Base-by-base conservation (phyloP, 2,888 invertebrate genomes). In the Phalera bucephala region DNA sequence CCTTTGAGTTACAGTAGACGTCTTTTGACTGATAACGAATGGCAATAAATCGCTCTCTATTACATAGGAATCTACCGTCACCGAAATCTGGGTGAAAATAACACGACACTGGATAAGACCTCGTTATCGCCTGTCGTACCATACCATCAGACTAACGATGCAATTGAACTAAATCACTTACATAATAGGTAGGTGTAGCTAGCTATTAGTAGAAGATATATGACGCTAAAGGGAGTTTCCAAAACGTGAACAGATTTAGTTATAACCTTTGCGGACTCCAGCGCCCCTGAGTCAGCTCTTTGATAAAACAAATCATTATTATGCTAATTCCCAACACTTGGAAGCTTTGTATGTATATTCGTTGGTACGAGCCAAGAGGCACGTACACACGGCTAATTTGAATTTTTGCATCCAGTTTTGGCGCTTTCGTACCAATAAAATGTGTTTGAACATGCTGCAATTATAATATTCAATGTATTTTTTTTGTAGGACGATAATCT, bases 271-370 rank as follows among this genome's bases (percentile, higher is more conserved):
- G 11, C 33, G n/a, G 19, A 12, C 13, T 19, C 17, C 8, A 29
- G 38, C 36, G 33, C 30, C 35, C 45, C 52, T 75, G 77, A 77
- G 51, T 78, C 76, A 74, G 52, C 47, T 52, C 45, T 38, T 42
- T 55, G 59, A 67, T 66, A 66, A 64, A 65, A 65, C 66, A 71
- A 73, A 69, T 71, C 52, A 62, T 63, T 57, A 61, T 70, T 73
- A 77, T 80, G 74, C 56, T 73, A 76, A 80, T 75, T 70, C 25
- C 53, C 36, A 48, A 35, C 40, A 52, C 45, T 52, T 53, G 57
- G 64, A 52, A 64, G 69, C 72, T 80, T 76, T 72, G 75, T 71
- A 64, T 72, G 66, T 64, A 66, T 71, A 67, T 67, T 69, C 53
- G 55, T 49, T 61, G 65, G 48, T 64, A 74, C 76, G 63, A 63